These are phyloP conservation scores for Clamator glandarius DNA, from an alignment of 2,797 vertebrate species.

Conservation along the genomic window DNA sequence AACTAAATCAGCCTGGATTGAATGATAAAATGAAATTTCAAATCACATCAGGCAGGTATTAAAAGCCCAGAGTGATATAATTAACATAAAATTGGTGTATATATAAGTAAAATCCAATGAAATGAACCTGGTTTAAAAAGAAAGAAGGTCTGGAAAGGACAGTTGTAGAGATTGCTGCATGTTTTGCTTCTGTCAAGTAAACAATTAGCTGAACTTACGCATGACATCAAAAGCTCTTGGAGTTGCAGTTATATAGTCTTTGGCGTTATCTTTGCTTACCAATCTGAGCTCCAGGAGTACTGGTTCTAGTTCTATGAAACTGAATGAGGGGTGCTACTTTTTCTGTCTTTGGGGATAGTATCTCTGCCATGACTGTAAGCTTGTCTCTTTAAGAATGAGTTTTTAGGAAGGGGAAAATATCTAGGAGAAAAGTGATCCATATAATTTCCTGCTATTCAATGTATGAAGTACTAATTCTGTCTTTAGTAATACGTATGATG, in stretches of 20 bases:
- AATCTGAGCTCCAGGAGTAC: neutral
- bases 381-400: neutral
- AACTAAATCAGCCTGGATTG: neutral
- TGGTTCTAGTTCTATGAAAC: neutral
- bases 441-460: neutral
- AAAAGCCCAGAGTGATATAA: neutral
- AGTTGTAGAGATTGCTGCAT: neutral
- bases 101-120: neutral
- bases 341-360: neutral
- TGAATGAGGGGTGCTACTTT: neutral
- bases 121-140: neutral
- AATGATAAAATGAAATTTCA: neutral
- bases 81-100: neutral
- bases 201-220: neutral
- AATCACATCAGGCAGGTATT: neutral
- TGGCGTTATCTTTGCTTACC: neutral
- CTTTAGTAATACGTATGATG: neutral
- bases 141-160: neutral
- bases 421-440: neutral
- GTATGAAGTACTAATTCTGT: neutral
- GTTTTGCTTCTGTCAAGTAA: neutral
- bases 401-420: neutral
- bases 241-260: accelerated
- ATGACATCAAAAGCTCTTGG: neutral
- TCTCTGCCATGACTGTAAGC: neutral